Evolutionary conservation across 2,113 vertebrate genomes (phyloP).

Genomic region (Cynopterus brachyotis): DNA sequence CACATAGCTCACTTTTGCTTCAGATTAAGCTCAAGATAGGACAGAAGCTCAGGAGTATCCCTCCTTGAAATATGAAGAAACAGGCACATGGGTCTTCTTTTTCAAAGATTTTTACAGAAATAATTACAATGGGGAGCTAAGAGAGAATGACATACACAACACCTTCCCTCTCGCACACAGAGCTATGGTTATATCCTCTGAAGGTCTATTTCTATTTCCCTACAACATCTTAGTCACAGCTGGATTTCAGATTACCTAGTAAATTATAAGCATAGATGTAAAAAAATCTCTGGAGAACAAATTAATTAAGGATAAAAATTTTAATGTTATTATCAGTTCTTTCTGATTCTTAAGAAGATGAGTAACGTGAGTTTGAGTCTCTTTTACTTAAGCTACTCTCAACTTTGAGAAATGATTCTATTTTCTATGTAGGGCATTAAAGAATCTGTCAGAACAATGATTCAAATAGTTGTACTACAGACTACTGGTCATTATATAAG

Average conservation of each 20-base stretch:
- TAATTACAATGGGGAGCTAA: not conserved
- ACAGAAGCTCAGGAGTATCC: not conserved
- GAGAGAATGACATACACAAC: not conserved
- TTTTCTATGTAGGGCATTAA: conserved; percentile 34
- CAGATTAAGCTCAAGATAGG: not conserved
- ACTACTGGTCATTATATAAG: conserved; percentile 4
- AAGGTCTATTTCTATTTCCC: conserved; percentile 16
- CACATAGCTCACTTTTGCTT: not conserved
- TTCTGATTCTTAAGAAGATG: conserved; percentile 46
- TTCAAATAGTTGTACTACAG: conserved; percentile 48
- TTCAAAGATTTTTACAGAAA: not conserved
- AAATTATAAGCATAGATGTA: conserved; percentile 45
- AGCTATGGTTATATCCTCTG: not conserved
- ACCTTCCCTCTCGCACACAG: too few species aligned
- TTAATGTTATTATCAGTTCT: conserved; percentile 64
- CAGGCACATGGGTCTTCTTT: not conserved
- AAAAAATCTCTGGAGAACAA: conserved; percentile 67
- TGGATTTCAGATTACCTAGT: conserved; percentile 40
- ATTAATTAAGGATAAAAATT: conserved; percentile 69
- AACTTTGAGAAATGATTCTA: conserved; percentile 30
- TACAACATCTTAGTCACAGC: conserved; percentile 54
- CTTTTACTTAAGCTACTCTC: not conserved
- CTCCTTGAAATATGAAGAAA: not conserved
- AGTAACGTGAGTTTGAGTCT: conserved; percentile 42
- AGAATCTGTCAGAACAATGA: conserved; percentile 23